phyloP scores from a whole-genome alignment of 2,888 invertebrate species.

The Congeria kusceri region DNA sequence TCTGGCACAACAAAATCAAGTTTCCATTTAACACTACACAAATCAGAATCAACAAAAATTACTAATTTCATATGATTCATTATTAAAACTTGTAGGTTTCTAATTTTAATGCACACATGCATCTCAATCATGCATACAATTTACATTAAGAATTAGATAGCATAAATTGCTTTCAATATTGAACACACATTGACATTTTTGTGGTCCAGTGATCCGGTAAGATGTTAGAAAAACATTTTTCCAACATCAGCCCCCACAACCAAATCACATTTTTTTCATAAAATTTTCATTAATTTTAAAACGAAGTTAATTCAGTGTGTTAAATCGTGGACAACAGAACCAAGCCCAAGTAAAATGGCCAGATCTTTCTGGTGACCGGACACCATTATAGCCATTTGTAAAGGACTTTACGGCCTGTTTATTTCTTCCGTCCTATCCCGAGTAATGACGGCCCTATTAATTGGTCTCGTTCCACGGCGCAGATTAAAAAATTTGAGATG shows the following conservation, averaged over 20 bases:
- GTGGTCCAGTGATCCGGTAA: no score
- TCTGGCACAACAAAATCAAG: no score
- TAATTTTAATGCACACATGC: not conserved
- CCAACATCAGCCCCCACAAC: no score
- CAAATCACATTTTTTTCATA: no score
- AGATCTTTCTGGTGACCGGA: not conserved
- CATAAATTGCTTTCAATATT: not conserved
- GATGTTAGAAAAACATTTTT: not conserved
- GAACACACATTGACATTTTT: no score
- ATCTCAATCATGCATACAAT: not conserved
- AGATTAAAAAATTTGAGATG: conserved; percentile 9
- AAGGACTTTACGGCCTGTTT: not conserved
- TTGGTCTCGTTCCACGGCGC: conserved; percentile 21
- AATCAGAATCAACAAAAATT: no score
- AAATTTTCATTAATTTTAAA: no score
- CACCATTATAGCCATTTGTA: not conserved
- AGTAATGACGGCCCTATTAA: conserved; percentile 30
- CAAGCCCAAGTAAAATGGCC: not conserved
- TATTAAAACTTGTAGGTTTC: no score
- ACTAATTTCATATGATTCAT: no score
- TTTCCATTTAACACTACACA: no score
- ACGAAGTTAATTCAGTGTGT: no score
- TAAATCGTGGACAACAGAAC: not conserved
- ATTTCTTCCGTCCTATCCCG: conserved; percentile 11
- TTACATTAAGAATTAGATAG: not conserved